Percentiles rank a stretch among this genome's conserved stretches.
Evolutionary conservation across 2,113 vertebrate genomes (phyloP).

Genomic region (Ploceus nigricollis): DNA sequence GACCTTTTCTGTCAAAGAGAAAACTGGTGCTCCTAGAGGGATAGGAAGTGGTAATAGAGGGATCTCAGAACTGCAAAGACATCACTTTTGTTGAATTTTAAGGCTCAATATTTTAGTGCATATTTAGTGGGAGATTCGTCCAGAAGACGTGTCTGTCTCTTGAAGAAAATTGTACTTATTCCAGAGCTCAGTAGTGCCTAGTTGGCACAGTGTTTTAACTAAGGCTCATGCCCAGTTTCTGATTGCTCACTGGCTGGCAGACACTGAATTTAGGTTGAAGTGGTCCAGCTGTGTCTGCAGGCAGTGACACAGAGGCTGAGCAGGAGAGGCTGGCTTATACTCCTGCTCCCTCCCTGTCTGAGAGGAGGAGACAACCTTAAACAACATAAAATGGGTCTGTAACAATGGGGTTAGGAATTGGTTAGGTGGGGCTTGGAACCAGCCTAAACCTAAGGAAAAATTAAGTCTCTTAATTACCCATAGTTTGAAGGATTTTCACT

Average conservation of each 20-base stretch:
- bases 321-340: background rate
- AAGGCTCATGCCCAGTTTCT: background rate
- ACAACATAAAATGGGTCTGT: fast-evolving
- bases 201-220: background rate
- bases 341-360: background rate
- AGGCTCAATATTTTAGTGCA: background rate
- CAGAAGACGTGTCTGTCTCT: background rate
- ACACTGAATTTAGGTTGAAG: background rate
- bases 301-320: background rate
- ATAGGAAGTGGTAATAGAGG: background rate
- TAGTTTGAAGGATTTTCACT: background rate
- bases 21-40: background rate
- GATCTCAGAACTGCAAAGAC: background rate
- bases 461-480: background rate
- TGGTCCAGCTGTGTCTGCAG: background rate
- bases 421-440: background rate
- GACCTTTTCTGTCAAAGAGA: background rate
- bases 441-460: background rate
- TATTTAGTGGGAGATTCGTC: background rate
- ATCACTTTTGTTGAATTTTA: background rate
- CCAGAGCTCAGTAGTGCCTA: background rate
- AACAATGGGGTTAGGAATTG: background rate
- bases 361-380: background rate
- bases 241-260: background rate
- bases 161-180: background rate